These are phyloP conservation scores for Drosophila prosaltans DNA, from an alignment of 1,140 invertebrate species.

Conservation along the genomic window DNA sequence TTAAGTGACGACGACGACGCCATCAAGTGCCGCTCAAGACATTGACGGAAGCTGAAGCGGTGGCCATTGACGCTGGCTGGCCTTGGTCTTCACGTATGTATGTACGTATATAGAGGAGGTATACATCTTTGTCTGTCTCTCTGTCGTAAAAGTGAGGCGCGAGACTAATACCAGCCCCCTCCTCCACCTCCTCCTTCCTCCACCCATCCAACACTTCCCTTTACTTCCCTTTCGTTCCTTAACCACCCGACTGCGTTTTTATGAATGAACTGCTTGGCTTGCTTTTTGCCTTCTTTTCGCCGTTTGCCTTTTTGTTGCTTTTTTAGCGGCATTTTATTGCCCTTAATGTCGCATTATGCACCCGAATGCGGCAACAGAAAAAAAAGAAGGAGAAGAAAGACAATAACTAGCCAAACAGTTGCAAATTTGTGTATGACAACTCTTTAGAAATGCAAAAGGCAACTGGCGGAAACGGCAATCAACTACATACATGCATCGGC, in stretches of 20 bases:
- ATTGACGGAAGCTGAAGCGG: conserved; percentile 66
- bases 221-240: conserved; percentile 1
- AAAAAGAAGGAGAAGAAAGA: neutral
- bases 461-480: neutral
- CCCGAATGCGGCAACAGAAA: conserved; percentile 20
- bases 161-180: conserved; percentile 48
- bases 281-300: conserved; percentile 6
- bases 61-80: conserved; percentile 41
- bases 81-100: conserved; percentile 35
- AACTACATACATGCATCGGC: neutral
- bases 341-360: conserved; percentile 62
- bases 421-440: conserved; percentile 29
- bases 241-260: conserved; percentile 47
- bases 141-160: conserved; percentile 59
- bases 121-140: conserved; percentile 21
- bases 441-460: conserved; percentile 26
- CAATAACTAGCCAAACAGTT: conserved; percentile 26
- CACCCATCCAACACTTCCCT: neutral
- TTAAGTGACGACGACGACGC: conserved; percentile 52
- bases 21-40: conserved; percentile 63
- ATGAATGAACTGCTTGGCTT: conserved; percentile 63
- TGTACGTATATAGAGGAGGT: neutral
- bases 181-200: conserved; percentile 5
- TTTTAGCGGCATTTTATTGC: conserved; percentile 65
- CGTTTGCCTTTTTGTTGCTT: conserved; percentile 40